phyloP scores from a whole-genome alignment of 2,797 vertebrate species.

The Arrhamphus sclerolepis region DNA sequence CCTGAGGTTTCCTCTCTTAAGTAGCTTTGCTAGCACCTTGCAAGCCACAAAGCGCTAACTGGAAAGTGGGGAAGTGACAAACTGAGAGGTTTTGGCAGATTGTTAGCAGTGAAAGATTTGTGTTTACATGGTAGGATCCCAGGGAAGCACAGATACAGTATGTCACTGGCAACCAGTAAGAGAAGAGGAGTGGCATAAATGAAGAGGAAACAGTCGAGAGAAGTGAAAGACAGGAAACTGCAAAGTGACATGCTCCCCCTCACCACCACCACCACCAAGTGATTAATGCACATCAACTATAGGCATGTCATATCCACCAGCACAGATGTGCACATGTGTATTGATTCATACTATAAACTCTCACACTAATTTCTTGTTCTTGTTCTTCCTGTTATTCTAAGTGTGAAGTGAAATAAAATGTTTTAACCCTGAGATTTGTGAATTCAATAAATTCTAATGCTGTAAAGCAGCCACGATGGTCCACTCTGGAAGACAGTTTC shows the following conservation, averaged over 20 bases:
- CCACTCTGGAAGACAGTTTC: too few relatives aligned
- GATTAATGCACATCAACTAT: slow-evolving; percentile 4
- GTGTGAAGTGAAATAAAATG: too few relatives aligned
- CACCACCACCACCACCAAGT: too few relatives aligned
- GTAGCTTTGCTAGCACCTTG: slow-evolving; percentile 78
- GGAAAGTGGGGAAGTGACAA: slow-evolving; percentile 75
- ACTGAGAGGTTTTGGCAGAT: slow-evolving; percentile 76
- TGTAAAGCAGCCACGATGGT: too few relatives aligned
- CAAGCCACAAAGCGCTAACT: slow-evolving; percentile 73
- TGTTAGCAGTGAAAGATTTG: slow-evolving; percentile 65
- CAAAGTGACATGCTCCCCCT: background rate
- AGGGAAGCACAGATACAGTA: slow-evolving; percentile 75
- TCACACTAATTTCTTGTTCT: too few relatives aligned
- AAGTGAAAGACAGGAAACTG: slow-evolving; percentile 23
- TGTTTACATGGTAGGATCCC: slow-evolving; percentile 79
- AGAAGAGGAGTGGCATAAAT: slow-evolving; percentile 10
- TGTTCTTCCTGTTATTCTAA: too few relatives aligned
- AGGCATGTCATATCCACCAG: background rate
- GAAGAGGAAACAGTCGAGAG: slow-evolving; percentile 20
- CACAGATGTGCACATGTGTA: background rate
- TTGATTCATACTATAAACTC: too few relatives aligned
- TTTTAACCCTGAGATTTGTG: too few relatives aligned
- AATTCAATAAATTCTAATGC: too few relatives aligned
- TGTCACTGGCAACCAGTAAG: slow-evolving; percentile 51
- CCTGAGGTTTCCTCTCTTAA: slow-evolving; percentile 69